phyloP scores from a whole-genome alignment of 2,888 invertebrate species.

The Alloplasta piceator region DNA sequence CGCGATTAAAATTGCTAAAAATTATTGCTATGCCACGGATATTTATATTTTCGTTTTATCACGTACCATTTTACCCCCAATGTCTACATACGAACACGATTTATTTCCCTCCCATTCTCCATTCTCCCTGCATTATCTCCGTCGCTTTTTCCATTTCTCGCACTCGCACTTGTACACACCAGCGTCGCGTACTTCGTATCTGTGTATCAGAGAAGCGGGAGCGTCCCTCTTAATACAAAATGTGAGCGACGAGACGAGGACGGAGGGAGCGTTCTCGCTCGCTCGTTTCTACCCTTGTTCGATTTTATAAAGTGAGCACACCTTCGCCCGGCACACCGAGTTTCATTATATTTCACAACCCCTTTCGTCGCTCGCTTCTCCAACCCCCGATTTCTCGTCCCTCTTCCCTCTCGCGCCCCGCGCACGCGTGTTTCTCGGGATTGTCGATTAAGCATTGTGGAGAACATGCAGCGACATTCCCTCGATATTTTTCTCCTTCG shows the following conservation, averaged over 20 bases:
- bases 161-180: conserved; percentile 55
- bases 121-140: conserved; percentile 60
- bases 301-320: conserved; percentile 75
- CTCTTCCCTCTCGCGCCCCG: conserved; percentile 28
- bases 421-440: conserved; percentile 23
- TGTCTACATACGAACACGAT: conserved; percentile 68
- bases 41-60: no score
- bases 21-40: no score
- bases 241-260: conserved; percentile 39
- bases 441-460: conserved; percentile 38
- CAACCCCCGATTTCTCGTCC: not conserved
- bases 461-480: conserved; percentile 1
- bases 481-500: not conserved
- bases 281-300: conserved; percentile 71
- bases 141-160: conserved; percentile 54
- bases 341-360: conserved; percentile 77
- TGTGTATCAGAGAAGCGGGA: not conserved
- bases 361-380: conserved; percentile 53
- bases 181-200: conserved; percentile 24
- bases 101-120: conserved; percentile 62
- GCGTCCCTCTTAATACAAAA: conserved; percentile 13
- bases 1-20: no score
- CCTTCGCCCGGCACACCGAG: conserved; percentile 75
- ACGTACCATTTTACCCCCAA: not conserved
- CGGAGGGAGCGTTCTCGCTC: conserved; percentile 41